Evolutionary conservation across 2,888 invertebrate genomes (phyloP), one percentile per base, ranked within the genome.

Genomic region (Ischnus inquisitorius): DNA sequence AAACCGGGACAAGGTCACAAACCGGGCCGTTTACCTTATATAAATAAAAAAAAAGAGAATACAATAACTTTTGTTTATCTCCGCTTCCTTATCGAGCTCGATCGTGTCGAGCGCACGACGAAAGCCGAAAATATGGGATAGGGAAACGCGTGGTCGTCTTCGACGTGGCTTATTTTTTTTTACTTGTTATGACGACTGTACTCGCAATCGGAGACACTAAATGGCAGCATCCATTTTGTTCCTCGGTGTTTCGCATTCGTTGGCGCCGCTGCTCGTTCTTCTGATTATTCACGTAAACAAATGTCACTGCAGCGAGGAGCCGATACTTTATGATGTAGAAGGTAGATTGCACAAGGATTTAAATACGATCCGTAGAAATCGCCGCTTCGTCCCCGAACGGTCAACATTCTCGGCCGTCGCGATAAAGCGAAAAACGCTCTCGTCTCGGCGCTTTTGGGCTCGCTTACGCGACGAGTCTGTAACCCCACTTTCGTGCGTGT

Each of bases 211-310:
- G 22, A 69, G 54, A 54, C 54, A 16, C 62, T 75, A 85, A 34
- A 86, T 85, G 86, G 86, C 86, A 75, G 83, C 69, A 79, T 85
- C 85, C 83, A 81, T 81, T 80, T 80, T 84, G 78, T 85, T 78
- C 43, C 28, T 79, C 69, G 74, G 69, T 83, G 71, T 69, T 48
- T 48, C 77, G 16, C 79, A 72, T 60, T 82, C 43, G 69, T 71
- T 78, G 71, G 67, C 81, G 72, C 83, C 83, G 62, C 80, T 79
- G 51, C 67, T 85, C 68, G 60, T 85, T 65, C 76, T 82, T 60
- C 28, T 60, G 0, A 8, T 46, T 39, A 51, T 78, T 46, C 62
- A 74, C 67, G 85, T 86, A 83, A 83, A 85, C 83, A 86, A 86
- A 82, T 81, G 83, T 78, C 65, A 67, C 41, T 83, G 68, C 65